Evolutionary conservation across 2,888 invertebrate species (phyloP).

Genomic region (Helobdella robusta): DNA sequence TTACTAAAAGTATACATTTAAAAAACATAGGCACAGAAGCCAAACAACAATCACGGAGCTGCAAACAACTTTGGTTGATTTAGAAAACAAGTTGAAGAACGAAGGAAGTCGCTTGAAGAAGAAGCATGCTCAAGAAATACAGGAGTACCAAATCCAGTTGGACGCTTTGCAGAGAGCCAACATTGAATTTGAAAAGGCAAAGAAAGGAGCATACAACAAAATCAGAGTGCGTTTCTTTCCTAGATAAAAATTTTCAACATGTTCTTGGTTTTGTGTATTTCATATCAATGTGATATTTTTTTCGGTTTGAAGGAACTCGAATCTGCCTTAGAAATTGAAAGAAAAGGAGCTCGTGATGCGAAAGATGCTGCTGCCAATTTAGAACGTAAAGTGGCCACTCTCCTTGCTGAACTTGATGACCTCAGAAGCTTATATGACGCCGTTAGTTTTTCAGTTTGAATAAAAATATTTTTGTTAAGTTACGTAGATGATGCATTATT

Average conservation of each 20-base stretch:
- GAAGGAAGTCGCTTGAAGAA: slow-evolving; percentile 49
- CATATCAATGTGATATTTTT: background rate
- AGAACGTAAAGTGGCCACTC: slow-evolving; percentile 18
- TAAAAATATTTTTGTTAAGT: background rate
- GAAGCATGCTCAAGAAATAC: slow-evolving; percentile 48
- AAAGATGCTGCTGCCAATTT: slow-evolving; percentile 11
- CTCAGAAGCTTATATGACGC: slow-evolving; percentile 16
- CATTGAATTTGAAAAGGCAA: slow-evolving; percentile 74
- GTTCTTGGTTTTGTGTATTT: background rate
- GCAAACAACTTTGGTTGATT: slow-evolving; percentile 21
- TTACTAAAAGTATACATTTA: no score
- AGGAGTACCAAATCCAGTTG: slow-evolving; percentile 44
- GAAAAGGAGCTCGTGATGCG: slow-evolving; percentile 18
- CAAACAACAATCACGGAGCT: slow-evolving; percentile 23
- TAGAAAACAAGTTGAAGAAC: slow-evolving; percentile 30
- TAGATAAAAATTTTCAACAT: background rate
- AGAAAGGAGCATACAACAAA: slow-evolving; percentile 90
- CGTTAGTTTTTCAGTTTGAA: slow-evolving; percentile 15
- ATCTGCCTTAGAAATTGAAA: slow-evolving; percentile 22
- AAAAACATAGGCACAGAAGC: slow-evolving; percentile 22
- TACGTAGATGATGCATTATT: background rate
- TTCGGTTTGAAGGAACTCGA: slow-evolving; percentile 17
- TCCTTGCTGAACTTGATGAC: slow-evolving; percentile 25
- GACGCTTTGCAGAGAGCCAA: slow-evolving; percentile 36
- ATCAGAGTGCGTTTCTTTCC: slow-evolving; percentile 56